Evolutionary conservation across 2,113 vertebrate species (phyloP).

Genomic region (Neogale vison): DNA sequence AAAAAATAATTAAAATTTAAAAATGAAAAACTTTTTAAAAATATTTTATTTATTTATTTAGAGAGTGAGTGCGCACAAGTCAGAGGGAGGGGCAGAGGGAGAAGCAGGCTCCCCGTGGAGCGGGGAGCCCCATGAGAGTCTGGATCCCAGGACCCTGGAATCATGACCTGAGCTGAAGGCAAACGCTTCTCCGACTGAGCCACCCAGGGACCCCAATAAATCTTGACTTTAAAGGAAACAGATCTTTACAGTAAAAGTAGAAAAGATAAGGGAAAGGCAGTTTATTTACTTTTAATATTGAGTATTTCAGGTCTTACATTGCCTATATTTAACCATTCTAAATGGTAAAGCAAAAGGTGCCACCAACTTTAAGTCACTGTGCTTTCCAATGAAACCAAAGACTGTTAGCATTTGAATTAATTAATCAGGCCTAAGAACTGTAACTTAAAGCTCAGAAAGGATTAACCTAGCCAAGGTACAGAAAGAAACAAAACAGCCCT

Average conservation of each 20-base stretch:
- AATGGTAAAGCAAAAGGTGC: neutral
- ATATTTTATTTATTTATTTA: too few species aligned
- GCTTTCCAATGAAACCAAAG: neutral
- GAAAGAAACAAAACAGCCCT: neutral
- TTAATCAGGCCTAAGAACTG: neutral
- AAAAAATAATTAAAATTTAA: too few species aligned
- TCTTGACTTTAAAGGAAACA: neutral
- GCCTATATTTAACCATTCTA: slow-evolving; percentile 6
- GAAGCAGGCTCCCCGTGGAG: too few species aligned
- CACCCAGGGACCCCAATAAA: neutral
- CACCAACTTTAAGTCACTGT: neutral
- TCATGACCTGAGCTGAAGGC: neutral
- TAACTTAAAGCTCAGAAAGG: neutral
- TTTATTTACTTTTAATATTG: slow-evolving; percentile 21
- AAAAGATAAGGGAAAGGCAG: neutral
- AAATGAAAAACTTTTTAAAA: too few species aligned
- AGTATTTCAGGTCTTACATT: neutral
- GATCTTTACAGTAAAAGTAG: neutral
- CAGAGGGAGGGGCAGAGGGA: too few species aligned
- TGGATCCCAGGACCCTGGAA: too few species aligned
- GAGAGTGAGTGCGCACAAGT: too few species aligned
- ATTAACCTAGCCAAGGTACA: neutral
- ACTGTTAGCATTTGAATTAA: neutral
- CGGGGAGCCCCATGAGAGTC: too few species aligned
- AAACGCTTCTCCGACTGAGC: neutral